Evolutionary conservation across 2,797 vertebrate species (phyloP), one percentile per base, ranked within the genome.

Genomic region (Cynodonichthys magdalenae): DNA sequence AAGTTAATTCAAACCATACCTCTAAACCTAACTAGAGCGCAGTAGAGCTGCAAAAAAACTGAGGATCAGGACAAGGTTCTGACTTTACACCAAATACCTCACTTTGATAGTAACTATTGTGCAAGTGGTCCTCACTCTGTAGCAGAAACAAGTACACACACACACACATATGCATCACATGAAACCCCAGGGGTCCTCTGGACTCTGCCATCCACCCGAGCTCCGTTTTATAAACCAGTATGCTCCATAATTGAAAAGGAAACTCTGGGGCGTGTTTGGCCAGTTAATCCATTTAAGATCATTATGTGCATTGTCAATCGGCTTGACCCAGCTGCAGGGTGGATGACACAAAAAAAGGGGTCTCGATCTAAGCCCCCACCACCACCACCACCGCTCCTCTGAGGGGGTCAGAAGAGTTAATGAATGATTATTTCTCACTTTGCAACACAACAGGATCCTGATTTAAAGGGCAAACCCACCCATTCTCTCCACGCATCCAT

Each of bases 391-490:
- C n/a, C n/a, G n/a, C n/a, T 47, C 62, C 57, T 27, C 8, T 24
- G 19, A 0, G 0, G 29, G 36, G 91, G 88, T 90, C 91, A 87
- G 78, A 55, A 70, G 81, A 89, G 92, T 93, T 94, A 94, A 94
- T 94, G 93, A 94, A 94, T 92, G 92, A 94, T 92, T 94, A 94
- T 92, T 92, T 91, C 92, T 93, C 89, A 90, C 88, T 93, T 92
- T 94, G 92, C 91, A 93, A 87, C 89, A 86, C 88, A 89, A 87
- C 74, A 80, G 89, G 88, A 89, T 84, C 69, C 75, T 55, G 73
- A 63, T 89, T 89, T 88, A 88, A 81, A 88, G 88, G 87, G 79
- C 71, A 58, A 46, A 12, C 57, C 57, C 45, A 14, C 8, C 34
- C 49, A 6, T 39, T 55, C 29, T 36, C 61, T 63, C 59, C n/a